A percentile compares a stretch with the other conserved stretches of the same genome.
Conservation (phyloP, 2,113 vertebrate species). For the Phalacrocorax aristotelis region DNA sequence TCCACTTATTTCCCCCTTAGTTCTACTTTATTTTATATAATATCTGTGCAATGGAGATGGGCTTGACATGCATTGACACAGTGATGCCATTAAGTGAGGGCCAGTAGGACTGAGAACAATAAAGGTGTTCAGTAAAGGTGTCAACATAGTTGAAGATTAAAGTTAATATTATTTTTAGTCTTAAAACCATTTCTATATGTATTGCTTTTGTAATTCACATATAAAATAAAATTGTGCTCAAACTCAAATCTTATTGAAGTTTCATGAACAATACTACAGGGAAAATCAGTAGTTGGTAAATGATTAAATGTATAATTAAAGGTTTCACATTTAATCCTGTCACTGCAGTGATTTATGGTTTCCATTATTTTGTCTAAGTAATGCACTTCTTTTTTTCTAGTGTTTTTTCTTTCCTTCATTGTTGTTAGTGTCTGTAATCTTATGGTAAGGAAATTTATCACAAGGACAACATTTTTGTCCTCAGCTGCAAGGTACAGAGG, state of each 20-base stretch:
- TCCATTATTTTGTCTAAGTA: slow-evolving; percentile 61
- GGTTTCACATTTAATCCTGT: slow-evolving; percentile 46
- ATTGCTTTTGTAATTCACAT: neutral
- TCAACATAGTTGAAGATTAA: neutral
- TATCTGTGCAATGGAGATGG: neutral
- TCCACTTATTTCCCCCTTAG: neutral
- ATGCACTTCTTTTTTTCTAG: neutral
- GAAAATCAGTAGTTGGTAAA: slow-evolving; percentile 34
- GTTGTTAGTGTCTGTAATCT: slow-evolving; percentile 25
- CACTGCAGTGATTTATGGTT: slow-evolving; percentile 51
- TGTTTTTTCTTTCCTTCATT: neutral
- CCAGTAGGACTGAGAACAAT: neutral
- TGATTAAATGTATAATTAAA: slow-evolving; percentile 67
- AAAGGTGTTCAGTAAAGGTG: neutral
- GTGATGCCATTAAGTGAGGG: neutral
- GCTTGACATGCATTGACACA: neutral
- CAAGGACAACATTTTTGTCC: neutral
- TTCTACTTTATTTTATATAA: neutral
- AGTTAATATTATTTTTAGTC: neutral
- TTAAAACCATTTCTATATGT: neutral
- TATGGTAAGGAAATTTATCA: slow-evolving; percentile 32
- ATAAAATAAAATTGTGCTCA: neutral
- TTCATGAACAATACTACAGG: neutral
- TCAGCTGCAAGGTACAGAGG: neutral
- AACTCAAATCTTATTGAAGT: slow-evolving; percentile 15